phyloP scores from a whole-genome alignment of 2,888 invertebrate species.

The Ichneumon xanthorius region DNA sequence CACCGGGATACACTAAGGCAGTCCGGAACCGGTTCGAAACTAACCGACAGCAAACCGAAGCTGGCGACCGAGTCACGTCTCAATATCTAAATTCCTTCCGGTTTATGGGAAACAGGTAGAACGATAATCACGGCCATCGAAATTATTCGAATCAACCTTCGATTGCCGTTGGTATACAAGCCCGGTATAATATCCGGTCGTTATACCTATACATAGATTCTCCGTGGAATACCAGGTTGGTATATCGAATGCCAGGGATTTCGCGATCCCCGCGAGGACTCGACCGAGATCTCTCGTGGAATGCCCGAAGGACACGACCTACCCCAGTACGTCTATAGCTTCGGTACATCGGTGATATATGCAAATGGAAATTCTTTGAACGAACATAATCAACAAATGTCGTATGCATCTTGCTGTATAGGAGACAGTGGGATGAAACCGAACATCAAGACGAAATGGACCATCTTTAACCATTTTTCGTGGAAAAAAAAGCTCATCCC shows the following conservation, averaged over 20 bases:
- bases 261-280: conserved; percentile 46
- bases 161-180: conserved; percentile 19
- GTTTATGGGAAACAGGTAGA: conserved; percentile 23
- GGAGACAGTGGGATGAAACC: too few relatives aligned
- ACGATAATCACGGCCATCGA: conserved; percentile 47
- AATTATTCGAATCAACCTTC: conserved; percentile 57
- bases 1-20: too few relatives aligned
- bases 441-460: too few relatives aligned
- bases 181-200: neutral
- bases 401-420: neutral
- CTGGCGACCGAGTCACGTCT: conserved; percentile 20
- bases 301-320: conserved; percentile 44
- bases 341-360: neutral
- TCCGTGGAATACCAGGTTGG: conserved; percentile 54
- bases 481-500: too few relatives aligned
- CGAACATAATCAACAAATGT: conserved; percentile 17
- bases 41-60: conserved; percentile 3
- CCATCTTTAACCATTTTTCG: too few relatives aligned
- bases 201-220: conserved; percentile 20
- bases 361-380: conserved; percentile 15
- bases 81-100: conserved; percentile 58
- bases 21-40: neutral
- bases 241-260: conserved; percentile 61
- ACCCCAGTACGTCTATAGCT: neutral
- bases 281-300: conserved; percentile 49